phyloP scores from a whole-genome alignment of 2,888 invertebrate genomes.

The Dione vanillae region DNA sequence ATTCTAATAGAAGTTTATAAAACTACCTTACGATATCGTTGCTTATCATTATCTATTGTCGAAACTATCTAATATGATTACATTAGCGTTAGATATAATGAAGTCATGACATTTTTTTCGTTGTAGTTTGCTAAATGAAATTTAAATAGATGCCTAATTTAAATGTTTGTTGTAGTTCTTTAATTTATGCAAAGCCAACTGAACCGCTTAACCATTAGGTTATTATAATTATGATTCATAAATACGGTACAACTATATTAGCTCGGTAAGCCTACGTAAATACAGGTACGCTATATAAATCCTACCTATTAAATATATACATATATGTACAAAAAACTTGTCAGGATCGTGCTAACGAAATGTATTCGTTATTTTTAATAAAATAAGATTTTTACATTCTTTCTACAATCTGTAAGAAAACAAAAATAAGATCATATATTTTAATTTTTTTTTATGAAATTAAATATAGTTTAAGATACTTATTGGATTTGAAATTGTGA shows the following conservation, averaged over 20 bases:
- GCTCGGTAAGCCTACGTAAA: conserved; percentile 1
- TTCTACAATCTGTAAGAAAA: too few species aligned
- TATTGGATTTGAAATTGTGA: too few species aligned
- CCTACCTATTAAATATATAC: too few species aligned
- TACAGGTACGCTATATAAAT: neutral
- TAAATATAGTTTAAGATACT: too few species aligned
- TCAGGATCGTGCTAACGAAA: neutral
- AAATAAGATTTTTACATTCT: too few species aligned
- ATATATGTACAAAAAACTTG: too few species aligned
- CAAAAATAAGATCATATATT: too few species aligned
- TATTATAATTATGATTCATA: conserved; percentile 28
- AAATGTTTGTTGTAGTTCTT: conserved; percentile 22
- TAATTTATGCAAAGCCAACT: conserved; percentile 12
- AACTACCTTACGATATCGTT: conserved; percentile 32
- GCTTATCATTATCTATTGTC: conserved; percentile 38
- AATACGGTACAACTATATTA: conserved; percentile 15
- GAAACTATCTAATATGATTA: conserved; percentile 29
- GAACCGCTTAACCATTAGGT: conserved; percentile 12
- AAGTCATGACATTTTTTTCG: conserved; percentile 1
- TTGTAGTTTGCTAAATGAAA: neutral
- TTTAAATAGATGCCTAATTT: conserved; percentile 5
- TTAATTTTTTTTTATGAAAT: too few species aligned
- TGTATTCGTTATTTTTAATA: neutral
- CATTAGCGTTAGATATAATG: conserved; percentile 7
- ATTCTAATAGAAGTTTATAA: conserved; percentile 14